Evolutionary conservation across 2,797 vertebrate species (phyloP).

Genomic region (Adelosebastes latens): DNA sequence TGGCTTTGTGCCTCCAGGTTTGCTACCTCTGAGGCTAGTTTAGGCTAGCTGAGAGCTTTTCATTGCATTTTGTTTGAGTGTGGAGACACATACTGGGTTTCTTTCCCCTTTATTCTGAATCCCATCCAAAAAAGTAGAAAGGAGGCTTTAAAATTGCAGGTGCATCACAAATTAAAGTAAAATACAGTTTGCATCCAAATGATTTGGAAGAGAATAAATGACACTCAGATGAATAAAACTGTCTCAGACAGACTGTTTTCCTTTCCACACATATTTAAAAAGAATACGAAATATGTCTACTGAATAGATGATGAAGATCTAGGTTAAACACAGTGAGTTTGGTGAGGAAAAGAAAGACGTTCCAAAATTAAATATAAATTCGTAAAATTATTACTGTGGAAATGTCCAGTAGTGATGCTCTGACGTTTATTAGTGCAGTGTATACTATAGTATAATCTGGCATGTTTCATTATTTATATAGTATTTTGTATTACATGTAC

Average conservation of each 20-base stretch:
- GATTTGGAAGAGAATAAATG: conserved; percentile 42
- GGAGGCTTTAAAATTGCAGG: conserved; percentile 29
- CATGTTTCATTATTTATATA: not conserved
- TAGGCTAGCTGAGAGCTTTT: conserved; percentile 4
- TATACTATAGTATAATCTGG: not conserved
- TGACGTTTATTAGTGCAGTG: not conserved
- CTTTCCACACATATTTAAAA: conserved; percentile 10
- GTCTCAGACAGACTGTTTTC: not conserved
- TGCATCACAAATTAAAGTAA: conserved; percentile 29
- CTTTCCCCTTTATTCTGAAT: conserved; percentile 18
- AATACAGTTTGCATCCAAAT: conserved; percentile 34
- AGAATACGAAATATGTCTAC: not conserved
- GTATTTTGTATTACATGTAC: not conserved
- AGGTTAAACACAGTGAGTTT: not conserved
- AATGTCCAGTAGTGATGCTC: not conserved
- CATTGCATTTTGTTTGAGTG: not conserved
- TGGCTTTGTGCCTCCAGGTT: not conserved
- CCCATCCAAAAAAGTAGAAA: conserved; percentile 9
- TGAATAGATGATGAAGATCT: not conserved
- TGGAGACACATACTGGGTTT: not conserved
- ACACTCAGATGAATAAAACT: conserved; percentile 19
- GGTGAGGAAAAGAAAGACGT: not conserved
- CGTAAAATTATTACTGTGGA: not conserved
- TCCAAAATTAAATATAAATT: not conserved
- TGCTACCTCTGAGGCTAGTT: not conserved